Evolutionary conservation across 2,797 vertebrate genomes (phyloP).

Genomic region (Sebastes diploproa): DNA sequence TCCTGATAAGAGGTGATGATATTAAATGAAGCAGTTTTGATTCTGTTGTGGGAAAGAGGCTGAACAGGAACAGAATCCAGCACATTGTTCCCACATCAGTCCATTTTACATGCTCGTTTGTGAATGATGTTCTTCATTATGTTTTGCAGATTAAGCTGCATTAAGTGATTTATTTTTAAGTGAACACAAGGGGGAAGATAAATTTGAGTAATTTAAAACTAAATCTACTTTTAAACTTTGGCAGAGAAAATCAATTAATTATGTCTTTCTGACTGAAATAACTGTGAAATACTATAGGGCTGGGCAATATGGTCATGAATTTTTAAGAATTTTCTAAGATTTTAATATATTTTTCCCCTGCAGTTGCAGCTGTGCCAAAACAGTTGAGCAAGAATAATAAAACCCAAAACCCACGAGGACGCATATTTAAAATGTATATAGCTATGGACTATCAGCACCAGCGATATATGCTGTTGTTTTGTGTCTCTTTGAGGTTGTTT

Average conservation of each 20-base stretch:
- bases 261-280: not conserved
- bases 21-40: rapidly evolving
- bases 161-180: not conserved
- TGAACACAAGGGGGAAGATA: not conserved
- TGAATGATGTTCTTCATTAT: not conserved
- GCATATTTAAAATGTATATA: not conserved
- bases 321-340: not conserved
- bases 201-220: not conserved
- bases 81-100: not conserved
- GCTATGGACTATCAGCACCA: not conserved
- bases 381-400: not conserved
- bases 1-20: not conserved
- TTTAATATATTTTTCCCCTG: not conserved
- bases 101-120: not conserved
- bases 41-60: not conserved
- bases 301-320: not conserved
- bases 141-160: not conserved
- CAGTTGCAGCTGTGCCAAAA: not conserved
- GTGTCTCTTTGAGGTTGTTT: not conserved
- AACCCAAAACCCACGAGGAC: not conserved
- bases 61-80: not conserved
- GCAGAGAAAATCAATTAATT: not conserved
- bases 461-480: not conserved
- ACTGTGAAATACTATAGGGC: not conserved
- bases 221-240: not conserved